Conservation (phyloP, 2,113 vertebrate genomes). For the Cathartes aura region DNA sequence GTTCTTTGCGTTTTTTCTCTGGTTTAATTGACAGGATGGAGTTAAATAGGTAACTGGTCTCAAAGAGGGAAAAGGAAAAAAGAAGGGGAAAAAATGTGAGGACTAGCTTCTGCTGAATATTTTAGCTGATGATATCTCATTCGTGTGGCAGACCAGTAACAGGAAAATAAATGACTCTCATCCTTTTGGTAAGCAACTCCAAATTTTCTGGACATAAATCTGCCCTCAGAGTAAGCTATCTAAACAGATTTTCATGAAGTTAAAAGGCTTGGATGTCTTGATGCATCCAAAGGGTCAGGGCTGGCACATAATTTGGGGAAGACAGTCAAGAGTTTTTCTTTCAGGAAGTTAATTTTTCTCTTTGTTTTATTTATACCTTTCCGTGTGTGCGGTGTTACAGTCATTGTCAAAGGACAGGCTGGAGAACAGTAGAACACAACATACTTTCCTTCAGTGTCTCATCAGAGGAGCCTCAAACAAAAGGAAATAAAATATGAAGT, state of each 20-base stretch:
- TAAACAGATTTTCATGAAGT: conserved; percentile 79
- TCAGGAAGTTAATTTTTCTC: conserved; percentile 78
- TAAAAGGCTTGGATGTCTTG: conserved; percentile 74
- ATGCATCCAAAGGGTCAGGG: conserved; percentile 79
- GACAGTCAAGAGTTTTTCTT: conserved; percentile 72
- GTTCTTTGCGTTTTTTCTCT: conserved; percentile 88
- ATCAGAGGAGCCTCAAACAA: background rate
- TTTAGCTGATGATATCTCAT: conserved; percentile 87
- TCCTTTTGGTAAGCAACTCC: conserved; percentile 85
- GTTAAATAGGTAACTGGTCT: conserved; percentile 92
- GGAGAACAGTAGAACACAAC: background rate
- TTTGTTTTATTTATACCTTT: conserved; percentile 77
- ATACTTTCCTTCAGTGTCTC: background rate
- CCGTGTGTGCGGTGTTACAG: conserved; percentile 29
- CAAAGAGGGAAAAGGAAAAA: conserved; percentile 77
- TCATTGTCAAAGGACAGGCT: conserved; percentile 46
- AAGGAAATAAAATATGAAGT: conserved; percentile 16
- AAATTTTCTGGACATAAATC: conserved; percentile 87
- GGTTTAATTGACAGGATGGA: conserved; percentile 99
- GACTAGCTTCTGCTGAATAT: conserved; percentile 84
- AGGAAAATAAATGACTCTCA: conserved; percentile 89
- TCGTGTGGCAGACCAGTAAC: conserved; percentile 85
- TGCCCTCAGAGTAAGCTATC: conserved; percentile 80
- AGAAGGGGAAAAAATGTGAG: conserved; percentile 59
- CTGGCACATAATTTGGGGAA: conserved; percentile 72